Base-by-base conservation (phyloP, 2,888 invertebrate species). In the Thelaira solivaga region DNA sequence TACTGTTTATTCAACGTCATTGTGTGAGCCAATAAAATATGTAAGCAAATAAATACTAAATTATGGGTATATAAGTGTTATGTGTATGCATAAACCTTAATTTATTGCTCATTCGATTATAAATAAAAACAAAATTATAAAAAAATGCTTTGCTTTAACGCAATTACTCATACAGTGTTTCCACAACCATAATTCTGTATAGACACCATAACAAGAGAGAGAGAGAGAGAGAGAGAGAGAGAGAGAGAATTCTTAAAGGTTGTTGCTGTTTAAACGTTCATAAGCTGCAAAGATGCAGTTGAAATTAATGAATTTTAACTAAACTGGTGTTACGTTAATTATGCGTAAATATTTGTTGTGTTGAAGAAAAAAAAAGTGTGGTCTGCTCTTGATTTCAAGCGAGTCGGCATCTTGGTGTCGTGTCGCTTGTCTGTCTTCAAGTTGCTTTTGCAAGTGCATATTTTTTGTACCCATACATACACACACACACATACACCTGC, bases 381-480 rank as follows among this genome's bases (percentile, higher is more conserved):
- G 45, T 49, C 65, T 26, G 47, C 10, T 29, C 20, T 29, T 22
- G 31, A 57, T 7, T 57, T 5, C 11, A 20, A 47, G 26, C 26
- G 36, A 57, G 47, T 16, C 3, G 43, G 10, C 26, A 20, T 10
- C 36, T 24, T 34, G 24, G 34, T 57, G 39, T 39, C 47, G 39
- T 49, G 73, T 69, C 53, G 41, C 36, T 41, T 68, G 81, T 80
- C 82, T 79, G 73, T 80, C 81, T 74, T 80, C 80, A 73, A 77
- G 57, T 53, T 72, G 67, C 49, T 73, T 51, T 5, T 36, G 51
- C 64, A 59, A 49, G 65, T 62, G 71, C 49, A 75, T 62, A 45
- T 45, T 31, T 47, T 45, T 34, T 20, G 13, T 34, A 29, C 18
- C 16, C 31, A 20, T 5, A 16, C 16, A n/a, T 24, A 2, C 11